These are phyloP conservation scores for Morpho achilles DNA, from an alignment of 2,888 invertebrate genomes.

Conservation along the genomic window DNA sequence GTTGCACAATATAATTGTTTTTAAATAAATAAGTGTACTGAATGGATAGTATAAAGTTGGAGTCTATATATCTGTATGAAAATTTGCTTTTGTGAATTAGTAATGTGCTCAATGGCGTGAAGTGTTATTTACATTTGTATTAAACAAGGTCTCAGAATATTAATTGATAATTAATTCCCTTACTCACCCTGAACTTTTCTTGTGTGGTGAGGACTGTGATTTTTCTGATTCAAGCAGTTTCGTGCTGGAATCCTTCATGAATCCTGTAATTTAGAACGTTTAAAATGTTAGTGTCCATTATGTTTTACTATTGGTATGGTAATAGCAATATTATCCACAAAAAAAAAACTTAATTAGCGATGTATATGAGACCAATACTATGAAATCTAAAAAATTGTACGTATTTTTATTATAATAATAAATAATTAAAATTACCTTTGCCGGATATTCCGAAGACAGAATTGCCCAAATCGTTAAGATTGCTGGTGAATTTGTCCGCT, in stretches of 20 bases:
- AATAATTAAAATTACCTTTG: conserved; percentile 51
- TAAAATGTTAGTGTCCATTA: conserved; percentile 5
- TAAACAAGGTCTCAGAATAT: conserved; percentile 14
- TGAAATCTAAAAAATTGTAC: conserved; percentile 3
- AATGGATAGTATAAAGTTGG: conserved; percentile 10
- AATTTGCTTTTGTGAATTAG: conserved; percentile 40
- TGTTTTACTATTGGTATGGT: background rate
- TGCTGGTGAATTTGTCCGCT: conserved; percentile 64
- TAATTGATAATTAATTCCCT: background rate
- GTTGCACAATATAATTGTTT: conserved; percentile 18
- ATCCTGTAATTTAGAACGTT: conserved; percentile 41
- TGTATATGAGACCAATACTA: conserved; percentile 1
- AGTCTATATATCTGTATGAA: conserved; percentile 1
- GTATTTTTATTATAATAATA: background rate
- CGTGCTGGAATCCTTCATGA: conserved; percentile 70
- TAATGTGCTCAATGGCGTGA: conserved; percentile 44
- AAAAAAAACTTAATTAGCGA: conserved; percentile 11
- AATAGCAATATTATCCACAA: conserved; percentile 10
- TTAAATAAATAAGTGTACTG: conserved; percentile 7
- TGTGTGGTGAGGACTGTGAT: conserved; percentile 63
- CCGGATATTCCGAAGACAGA: conserved; percentile 70
- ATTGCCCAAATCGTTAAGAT: conserved; percentile 67
- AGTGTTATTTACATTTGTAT: conserved; percentile 50
- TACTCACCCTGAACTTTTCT: conserved; percentile 71
- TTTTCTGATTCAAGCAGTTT: conserved; percentile 71